phyloP scores from a whole-genome alignment of 2,113 vertebrate genomes.

The Edolisoma coerulescens region DNA sequence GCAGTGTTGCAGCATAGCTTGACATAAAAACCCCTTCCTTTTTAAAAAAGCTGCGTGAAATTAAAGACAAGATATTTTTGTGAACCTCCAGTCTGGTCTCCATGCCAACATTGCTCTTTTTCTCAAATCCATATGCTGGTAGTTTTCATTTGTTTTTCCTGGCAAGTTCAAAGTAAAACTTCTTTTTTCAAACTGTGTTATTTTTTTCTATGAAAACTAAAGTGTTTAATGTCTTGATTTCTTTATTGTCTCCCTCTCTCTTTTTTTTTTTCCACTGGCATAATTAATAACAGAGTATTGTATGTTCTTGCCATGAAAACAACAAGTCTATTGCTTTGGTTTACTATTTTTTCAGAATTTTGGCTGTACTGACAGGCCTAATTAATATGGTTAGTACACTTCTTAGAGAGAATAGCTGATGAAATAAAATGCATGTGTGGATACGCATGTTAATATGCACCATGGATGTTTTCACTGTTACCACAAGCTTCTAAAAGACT shows the following conservation, averaged over 20 bases:
- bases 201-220: not conserved
- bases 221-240: not conserved
- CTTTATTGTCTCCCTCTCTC: not conserved
- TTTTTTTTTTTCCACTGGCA: not conserved
- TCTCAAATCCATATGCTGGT: constrained; percentile 45
- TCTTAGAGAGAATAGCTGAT: not conserved
- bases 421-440: not conserved
- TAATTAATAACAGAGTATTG: not conserved
- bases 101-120: constrained; percentile 60
- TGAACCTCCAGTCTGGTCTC: constrained; percentile 50
- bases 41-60: not conserved
- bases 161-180: constrained; percentile 23
- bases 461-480: not conserved
- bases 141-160: constrained; percentile 49
- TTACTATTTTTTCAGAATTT: not conserved
- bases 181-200: not conserved
- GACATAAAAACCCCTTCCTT: not conserved
- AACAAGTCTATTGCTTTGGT: not conserved
- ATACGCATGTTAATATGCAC: not conserved
- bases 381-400: not conserved
- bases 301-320: not conserved
- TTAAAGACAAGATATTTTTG: constrained; percentile 37
- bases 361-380: not conserved
- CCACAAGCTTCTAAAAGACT: not conserved
- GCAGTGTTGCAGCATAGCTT: not conserved